Evolutionary conservation across 2,797 vertebrate genomes (phyloP).

Genomic region (Crax fasciolata): DNA sequence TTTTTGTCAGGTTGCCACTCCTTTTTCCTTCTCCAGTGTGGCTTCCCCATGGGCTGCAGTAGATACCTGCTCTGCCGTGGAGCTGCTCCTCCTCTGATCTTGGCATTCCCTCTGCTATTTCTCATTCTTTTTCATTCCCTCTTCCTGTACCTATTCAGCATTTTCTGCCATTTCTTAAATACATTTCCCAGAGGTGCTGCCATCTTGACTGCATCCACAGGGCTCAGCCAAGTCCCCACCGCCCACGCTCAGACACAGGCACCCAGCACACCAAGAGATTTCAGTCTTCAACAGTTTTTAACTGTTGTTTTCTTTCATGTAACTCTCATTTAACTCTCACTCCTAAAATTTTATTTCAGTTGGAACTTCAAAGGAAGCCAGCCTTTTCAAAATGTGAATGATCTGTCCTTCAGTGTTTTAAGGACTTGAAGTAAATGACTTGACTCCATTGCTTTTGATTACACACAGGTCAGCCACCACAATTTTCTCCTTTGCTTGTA

Average conservation of each 20-base stretch:
- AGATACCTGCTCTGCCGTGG: not conserved
- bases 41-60: not conserved
- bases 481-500: not conserved
- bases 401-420: not conserved
- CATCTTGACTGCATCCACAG: not conserved
- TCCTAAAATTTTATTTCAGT: not conserved
- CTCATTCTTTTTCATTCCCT: not conserved
- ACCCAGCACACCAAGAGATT: not conserved
- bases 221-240: not conserved
- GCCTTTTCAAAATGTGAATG: not conserved
- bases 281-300: not conserved
- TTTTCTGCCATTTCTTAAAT: not conserved
- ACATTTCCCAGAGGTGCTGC: not conserved
- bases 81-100: not conserved
- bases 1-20: not conserved
- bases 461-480: not conserved
- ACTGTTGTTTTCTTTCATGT: not conserved
- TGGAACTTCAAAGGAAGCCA: not conserved
- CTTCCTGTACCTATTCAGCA: not conserved
- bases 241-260: not conserved
- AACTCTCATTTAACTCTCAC: not conserved
- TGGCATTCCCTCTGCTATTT: not conserved
- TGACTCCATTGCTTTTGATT: fast-evolving
- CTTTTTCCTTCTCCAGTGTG: not conserved
- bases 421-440: not conserved